Percentiles rank a stretch among this genome's conserved stretches.
Conservation (phyloP, 2,797 vertebrate genomes). For the Myoxocephalus aenaeus region DNA sequence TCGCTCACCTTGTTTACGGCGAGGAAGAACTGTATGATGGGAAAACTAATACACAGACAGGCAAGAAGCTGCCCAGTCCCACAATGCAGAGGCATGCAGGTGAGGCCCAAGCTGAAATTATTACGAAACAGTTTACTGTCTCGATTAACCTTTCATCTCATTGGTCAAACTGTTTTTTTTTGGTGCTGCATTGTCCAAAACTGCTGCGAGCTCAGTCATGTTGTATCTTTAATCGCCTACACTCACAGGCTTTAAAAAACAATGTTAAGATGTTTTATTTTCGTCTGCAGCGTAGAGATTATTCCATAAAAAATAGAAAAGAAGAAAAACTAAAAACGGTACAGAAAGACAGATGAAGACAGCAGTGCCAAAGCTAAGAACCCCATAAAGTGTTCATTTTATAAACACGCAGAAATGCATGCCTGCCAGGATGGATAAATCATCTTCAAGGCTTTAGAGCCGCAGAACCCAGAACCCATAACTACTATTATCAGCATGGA, state of each 20-base stretch:
- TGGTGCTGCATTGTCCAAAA: background rate
- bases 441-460: slow-evolving; percentile 58
- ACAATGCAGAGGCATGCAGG: slow-evolving; percentile 2
- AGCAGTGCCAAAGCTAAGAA: slow-evolving; percentile 57
- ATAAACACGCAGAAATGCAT: slow-evolving; percentile 66
- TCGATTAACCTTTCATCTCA: slow-evolving; percentile 9
- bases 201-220: slow-evolving; percentile 7
- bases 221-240: slow-evolving; percentile 1
- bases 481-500: slow-evolving; percentile 48
- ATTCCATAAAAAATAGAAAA: slow-evolving; percentile 22
- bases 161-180: background rate
- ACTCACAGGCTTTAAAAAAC: slow-evolving; percentile 6
- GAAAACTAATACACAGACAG: slow-evolving; percentile 48
- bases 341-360: slow-evolving; percentile 55
- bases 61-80: slow-evolving; percentile 45
- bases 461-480: slow-evolving; percentile 46
- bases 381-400: slow-evolving; percentile 62
- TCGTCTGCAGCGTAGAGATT: slow-evolving; percentile 28
- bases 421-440: slow-evolving; percentile 70
- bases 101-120: slow-evolving; percentile 17
- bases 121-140: slow-evolving; percentile 19
- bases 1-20: slow-evolving; percentile 51
- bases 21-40: slow-evolving; percentile 43
- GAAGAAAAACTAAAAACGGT: background rate
- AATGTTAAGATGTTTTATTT: slow-evolving; percentile 41